Base-by-base conservation (phyloP, 1,140 invertebrate species). In the Dendroctonus valens region DNA sequence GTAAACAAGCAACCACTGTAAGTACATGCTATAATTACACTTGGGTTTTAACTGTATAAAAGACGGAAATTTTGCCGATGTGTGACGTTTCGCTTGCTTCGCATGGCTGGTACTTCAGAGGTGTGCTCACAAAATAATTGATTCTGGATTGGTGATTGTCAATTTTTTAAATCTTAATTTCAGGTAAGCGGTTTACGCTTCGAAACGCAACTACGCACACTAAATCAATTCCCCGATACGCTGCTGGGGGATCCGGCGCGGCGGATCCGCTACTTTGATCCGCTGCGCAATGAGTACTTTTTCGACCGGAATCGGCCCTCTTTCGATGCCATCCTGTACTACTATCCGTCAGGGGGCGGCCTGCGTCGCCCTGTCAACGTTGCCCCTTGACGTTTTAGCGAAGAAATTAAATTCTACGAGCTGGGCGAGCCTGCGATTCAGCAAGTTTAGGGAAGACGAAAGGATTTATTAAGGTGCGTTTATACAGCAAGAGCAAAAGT, bases 391-490 rank as follows among this genome's bases (percentile, higher is more conserved):
- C 84, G 93, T 98, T 75, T 98, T 98, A 93, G 93, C 73, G 94
- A 97, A 81, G 96, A 98, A 83, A 97, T 99, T 81, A 97, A 97
- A 83, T 99, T 99, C 85, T 99, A 97, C 85, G 95, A 98, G 83
- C 88, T 98, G 78, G 96, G 96, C 78, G 96, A 98, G 83, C 85
- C 92, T 81, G 96, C 95, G 74, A 96, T 94, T n/a, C 79, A 97
- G 96, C 83, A 97, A 98, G 86, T 97, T 97, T 85, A 93, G 92
- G 83, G 93, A 96, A 84, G 71, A 96, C 85, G 93, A 96, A n/a
- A 83, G 93, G 93, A 73, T 96, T 96, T 85, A 96, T 96, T 82
- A 96, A 96, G 65, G 62, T 65, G 14, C 5, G 59, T 37, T 48
- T 26, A n/a, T n/a, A n/a, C n/a, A n/a, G n/a, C n/a, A n/a, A n/a